phyloP scores from a whole-genome alignment of 2,797 vertebrate genomes.

The Gymnothorax javanicus region DNA sequence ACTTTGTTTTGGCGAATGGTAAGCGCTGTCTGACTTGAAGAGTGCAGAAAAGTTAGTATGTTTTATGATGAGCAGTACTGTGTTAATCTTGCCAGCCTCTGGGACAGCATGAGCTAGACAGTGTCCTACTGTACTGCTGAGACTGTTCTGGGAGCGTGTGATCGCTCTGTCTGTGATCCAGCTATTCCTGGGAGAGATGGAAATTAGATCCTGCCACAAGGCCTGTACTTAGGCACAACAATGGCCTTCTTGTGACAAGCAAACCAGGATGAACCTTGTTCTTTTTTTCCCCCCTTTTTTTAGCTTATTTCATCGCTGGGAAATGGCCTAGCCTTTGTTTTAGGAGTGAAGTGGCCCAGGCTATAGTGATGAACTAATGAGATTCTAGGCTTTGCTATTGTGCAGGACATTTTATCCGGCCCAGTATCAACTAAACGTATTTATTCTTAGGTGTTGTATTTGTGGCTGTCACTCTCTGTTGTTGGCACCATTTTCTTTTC shows the following conservation, averaged over 20 bases:
- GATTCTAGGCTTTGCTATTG: background rate
- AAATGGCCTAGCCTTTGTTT: conserved; percentile 25
- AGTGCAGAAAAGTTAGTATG: background rate
- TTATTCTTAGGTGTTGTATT: background rate
- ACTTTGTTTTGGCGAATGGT: background rate
- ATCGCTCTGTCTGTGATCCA: background rate
- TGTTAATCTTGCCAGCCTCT: background rate
- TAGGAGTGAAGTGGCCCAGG: background rate
- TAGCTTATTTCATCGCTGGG: conserved; percentile 9
- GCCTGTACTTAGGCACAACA: background rate
- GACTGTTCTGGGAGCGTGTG: background rate
- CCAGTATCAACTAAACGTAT: background rate
- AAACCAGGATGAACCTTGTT: conserved; percentile 12
- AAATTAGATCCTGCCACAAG: background rate
- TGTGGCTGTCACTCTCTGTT: background rate
- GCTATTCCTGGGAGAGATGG: conserved; percentile 4
- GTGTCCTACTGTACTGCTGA: background rate
- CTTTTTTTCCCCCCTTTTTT: background rate
- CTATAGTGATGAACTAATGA: no score
- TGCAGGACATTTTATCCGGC: background rate
- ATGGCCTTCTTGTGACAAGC: conserved; percentile 24
- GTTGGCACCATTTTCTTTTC: background rate
- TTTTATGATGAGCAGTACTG: background rate
- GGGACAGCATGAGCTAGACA: background rate
- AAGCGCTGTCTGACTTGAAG: background rate